Evolutionary conservation across 2,888 invertebrate genomes (phyloP).

Genomic region (Epinotia brunnichana): DNA sequence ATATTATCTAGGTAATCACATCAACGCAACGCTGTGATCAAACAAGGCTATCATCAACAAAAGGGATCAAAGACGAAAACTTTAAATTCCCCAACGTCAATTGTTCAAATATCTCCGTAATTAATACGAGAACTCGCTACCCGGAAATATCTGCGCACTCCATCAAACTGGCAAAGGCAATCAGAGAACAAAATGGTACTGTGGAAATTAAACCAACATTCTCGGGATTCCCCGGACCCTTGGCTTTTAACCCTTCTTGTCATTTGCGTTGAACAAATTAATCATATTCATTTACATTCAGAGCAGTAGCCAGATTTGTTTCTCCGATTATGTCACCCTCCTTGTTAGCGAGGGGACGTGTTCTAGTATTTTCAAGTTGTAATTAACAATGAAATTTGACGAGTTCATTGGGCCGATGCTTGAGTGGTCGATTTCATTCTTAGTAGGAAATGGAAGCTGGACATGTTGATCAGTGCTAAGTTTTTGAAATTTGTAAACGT

Average conservation of each 20-base stretch:
- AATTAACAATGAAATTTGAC: constrained; percentile 56
- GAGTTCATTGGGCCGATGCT: constrained; percentile 39
- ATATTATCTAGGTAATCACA: constrained; percentile 21
- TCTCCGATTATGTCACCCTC: constrained; percentile 82
- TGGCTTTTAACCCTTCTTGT: constrained; percentile 82
- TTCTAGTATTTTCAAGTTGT: constrained; percentile 71
- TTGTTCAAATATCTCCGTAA: constrained; percentile 59
- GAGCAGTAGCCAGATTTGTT: constrained; percentile 83
- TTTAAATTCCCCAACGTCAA: constrained; percentile 59
- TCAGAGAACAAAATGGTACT: constrained; percentile 73
- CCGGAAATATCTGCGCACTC: constrained; percentile 80
- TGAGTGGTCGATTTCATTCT: constrained; percentile 30
- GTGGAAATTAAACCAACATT: constrained; percentile 77
- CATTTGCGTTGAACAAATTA: constrained; percentile 83
- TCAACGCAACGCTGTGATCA: constrained; percentile 35
- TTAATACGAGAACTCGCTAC: constrained; percentile 73
- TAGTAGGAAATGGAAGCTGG: neutral
- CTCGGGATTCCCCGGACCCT: constrained; percentile 70
- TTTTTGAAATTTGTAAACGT: no score
- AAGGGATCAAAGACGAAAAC: constrained; percentile 65
- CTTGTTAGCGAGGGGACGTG: constrained; percentile 75
- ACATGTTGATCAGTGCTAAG: neutral
- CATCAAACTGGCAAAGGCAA: constrained; percentile 82
- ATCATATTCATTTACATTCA: constrained; percentile 84
- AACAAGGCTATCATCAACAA: constrained; percentile 46